Evolutionary conservation across 2,113 vertebrate species (phyloP), one percentile per base, ranked within the genome.

Genomic region (Nibea albiflora): DNA sequence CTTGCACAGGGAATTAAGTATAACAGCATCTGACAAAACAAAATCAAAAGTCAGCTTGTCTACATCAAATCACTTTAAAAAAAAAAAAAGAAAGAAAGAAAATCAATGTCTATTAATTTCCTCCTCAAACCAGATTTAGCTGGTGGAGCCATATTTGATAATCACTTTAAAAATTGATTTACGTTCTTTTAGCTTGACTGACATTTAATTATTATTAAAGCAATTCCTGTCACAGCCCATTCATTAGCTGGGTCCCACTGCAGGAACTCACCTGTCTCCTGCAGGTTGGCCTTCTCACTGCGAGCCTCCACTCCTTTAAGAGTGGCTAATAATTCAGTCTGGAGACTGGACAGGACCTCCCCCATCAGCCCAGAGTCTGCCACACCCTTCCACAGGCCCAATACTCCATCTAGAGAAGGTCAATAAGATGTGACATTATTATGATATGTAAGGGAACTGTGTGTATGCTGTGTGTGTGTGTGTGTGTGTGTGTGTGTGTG

Each of bases 371-470:
- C 97, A 4, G 96, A 96, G 11, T 98, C 96, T 66, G 97, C 96
- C 78, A 98, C 97, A 56, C 96, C 96, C 84, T 96, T 97, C 97
- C 97, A 99, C 83, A 99, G 96, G 89, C 96, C 95, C 91, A 98
- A 68, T 0, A 96, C 96, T 88, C 96, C 97, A 85, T 97, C 97
- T 98, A 85, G 35, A 83, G 7, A 78, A 75, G 73, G 53, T 67
- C 56, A 84, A 14, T 44, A 11, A 67, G 5, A 3, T 31, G 16
- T 11, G 12, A 70, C 9, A 28, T 74, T 78, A 53, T 66, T 65
- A 73, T 60, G 17, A 44, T 49, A 39, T 7, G 53, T 64, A 9
- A 26, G 58, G 53, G 14, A 65, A 31, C 58, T 81, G 17, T 73
- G 28, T 54, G 50, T 39, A 39, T 39, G 8, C 7, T 39, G 35